Conservation (phyloP, 37 sponge, comb jelly and placozoan genomes). For the Corticium candelabrum region DNA sequence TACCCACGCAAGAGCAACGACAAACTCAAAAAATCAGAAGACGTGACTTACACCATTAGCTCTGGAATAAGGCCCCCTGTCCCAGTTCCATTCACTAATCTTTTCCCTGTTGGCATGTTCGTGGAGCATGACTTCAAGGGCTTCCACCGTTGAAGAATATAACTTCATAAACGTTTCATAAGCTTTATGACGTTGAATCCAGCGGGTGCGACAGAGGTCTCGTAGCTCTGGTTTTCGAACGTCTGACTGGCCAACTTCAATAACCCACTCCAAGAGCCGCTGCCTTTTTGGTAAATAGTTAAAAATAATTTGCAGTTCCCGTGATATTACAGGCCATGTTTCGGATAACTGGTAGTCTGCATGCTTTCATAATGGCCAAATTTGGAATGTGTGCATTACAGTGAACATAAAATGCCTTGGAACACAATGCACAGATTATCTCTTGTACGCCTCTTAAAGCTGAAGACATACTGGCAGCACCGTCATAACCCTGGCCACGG, state of each 20-base stretch:
- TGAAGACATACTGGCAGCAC: constrained; percentile 28
- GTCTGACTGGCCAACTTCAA: constrained; percentile 17
- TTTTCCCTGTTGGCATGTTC: constrained; percentile 17
- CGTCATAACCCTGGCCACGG: constrained; percentile 48
- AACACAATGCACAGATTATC: constrained; percentile 9
- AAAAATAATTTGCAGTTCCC: constrained; percentile 38
- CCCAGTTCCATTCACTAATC: constrained; percentile 50
- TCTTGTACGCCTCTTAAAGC: constrained; percentile 10
- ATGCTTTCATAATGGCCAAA: constrained; percentile 42
- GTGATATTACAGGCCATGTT: constrained; percentile 18
- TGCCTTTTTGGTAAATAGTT: constrained; percentile 47
- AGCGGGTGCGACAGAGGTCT: no score
- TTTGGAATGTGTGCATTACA: constrained; percentile 36
- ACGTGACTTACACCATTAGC: not conserved
- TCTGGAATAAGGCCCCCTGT: constrained; percentile 14
- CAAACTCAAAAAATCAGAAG: not conserved
- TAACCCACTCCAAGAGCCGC: constrained; percentile 27
- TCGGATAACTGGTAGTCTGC: constrained; percentile 17
- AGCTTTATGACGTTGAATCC: constrained; percentile 47
- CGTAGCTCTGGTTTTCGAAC: constrained; percentile 24
- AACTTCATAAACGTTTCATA: constrained; percentile 34
- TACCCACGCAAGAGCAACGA: not conserved
- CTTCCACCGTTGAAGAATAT: no score
- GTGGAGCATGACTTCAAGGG: constrained; percentile 37
- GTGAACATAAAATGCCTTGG: constrained; percentile 25